Base-by-base conservation (phyloP, 2,113 vertebrate genomes). In the Pluvialis apricaria region DNA sequence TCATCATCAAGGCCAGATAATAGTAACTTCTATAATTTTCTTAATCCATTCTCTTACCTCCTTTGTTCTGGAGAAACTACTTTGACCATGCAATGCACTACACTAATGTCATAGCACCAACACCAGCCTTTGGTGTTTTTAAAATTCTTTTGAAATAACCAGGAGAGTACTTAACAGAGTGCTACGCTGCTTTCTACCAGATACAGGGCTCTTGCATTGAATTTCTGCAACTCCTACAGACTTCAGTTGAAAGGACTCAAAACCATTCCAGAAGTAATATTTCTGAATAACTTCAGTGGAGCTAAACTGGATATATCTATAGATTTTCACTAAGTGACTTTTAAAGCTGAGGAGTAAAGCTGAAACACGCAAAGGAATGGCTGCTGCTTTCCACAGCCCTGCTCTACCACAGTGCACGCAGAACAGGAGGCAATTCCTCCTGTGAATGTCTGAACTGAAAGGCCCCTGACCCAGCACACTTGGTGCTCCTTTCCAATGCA, bases 391-490 rank as follows among this genome's bases (percentile, higher is more conserved):
- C 26, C 42, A 40, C 45, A 73, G 26, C 7, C 15, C 22, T 85
- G 4, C 4, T 68, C 16, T 55, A 42, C 1, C 3, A 9, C 10
- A 7, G 5, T 12, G 10, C 25, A 7, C 10, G 11, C 8, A 2
- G 2, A 28, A 2, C 10, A 49, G 36, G 22, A 58, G 31, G 8
- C 15, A 82, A 62, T 9, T 49, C 13, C 42, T 64, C 38, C 16
- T 58, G 31, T 45, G 25, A 25, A 19, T 26, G 4, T 38, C 15
- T 5, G 40, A 3, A 72, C 36, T 8, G 60, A 81, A 95, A 77
- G 20, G 7, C 4, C 11, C 5, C 10, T 55, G n/a, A 5, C 7
- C 32, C 17, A 45, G 7, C 26, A 47, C 14, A 18, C 5, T 24
- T 62, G 20, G 5, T 81, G 3, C 11, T 55, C 9, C 19, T 19